These are phyloP conservation scores for Calameuta filiformis DNA, from an alignment of 2,888 invertebrate genomes.

Conservation along the genomic window DNA sequence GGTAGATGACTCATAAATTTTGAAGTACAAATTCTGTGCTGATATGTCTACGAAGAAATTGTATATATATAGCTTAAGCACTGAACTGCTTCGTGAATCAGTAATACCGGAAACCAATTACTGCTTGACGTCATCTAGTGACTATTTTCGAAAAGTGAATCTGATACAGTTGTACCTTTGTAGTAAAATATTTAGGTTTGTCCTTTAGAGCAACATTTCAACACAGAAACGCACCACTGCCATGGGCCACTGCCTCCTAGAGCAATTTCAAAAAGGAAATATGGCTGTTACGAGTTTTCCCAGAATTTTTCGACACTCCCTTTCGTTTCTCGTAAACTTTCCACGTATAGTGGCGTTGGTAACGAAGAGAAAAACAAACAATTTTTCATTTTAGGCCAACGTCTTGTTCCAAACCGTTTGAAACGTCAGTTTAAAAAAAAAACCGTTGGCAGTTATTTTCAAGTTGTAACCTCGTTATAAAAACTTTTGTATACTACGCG, in stretches of 20 bases:
- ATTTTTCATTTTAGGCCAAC: neutral
- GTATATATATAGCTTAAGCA: neutral
- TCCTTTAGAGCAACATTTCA: too few species aligned
- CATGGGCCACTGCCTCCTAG: neutral
- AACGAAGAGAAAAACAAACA: neutral
- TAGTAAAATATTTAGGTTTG: neutral
- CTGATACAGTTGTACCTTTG: neutral
- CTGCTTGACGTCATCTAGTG: neutral
- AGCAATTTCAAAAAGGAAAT: neutral
- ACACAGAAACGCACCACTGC: neutral
- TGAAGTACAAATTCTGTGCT: neutral
- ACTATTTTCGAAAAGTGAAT: neutral
- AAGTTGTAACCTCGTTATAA: neutral
- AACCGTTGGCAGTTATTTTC: neutral
- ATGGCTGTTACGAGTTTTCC: neutral
- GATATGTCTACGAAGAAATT: neutral
- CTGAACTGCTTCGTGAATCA: neutral
- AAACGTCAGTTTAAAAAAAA: neutral
- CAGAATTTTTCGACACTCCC: neutral
- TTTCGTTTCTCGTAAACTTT: neutral
- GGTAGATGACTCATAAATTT: neutral
- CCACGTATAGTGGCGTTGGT: neutral
- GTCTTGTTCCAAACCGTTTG: neutral
- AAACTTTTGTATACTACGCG: neutral
- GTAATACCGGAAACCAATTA: neutral